Percentiles rank a stretch among this genome's conserved stretches.
phyloP scores from a whole-genome alignment of 2,797 vertebrate genomes.

The Phrynocephalus forsythii region DNA sequence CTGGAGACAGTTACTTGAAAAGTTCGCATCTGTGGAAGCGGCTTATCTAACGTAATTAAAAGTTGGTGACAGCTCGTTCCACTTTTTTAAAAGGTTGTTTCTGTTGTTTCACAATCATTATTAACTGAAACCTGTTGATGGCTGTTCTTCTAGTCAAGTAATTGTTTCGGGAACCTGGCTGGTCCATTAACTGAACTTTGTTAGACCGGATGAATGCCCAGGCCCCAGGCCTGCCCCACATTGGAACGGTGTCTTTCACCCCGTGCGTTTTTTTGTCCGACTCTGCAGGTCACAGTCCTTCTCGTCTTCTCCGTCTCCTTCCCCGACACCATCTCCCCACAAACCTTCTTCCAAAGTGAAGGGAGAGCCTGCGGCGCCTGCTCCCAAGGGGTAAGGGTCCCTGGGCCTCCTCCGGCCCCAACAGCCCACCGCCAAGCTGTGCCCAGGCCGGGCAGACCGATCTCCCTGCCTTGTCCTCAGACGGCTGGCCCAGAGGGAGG shows the following conservation, averaged over 20 bases:
- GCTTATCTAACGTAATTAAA: neutral
- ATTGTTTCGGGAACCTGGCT: neutral
- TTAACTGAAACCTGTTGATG: neutral
- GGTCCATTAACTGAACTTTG: neutral
- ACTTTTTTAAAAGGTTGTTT: neutral
- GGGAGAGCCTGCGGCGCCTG: slow-evolving; percentile 80
- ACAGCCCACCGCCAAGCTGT: accelerated
- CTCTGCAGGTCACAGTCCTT: slow-evolving; percentile 86
- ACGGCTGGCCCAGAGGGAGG: accelerated
- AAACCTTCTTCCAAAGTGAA: slow-evolving; percentile 87
- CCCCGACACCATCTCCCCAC: slow-evolving; percentile 87
- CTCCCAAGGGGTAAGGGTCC: slow-evolving; percentile 85
- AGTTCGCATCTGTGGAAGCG: neutral
- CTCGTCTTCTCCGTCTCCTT: slow-evolving; percentile 92
- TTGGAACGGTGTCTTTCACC: no score
- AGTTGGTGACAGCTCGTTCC: no score
- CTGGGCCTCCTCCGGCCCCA: accelerated
- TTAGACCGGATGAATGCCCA: no score
- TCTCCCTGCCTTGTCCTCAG: neutral
- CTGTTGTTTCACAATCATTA: neutral
- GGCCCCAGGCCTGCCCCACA: neutral
- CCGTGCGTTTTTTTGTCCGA: neutral
- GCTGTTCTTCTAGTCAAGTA: neutral
- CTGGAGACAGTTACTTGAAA: no score
- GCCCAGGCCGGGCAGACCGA: neutral